Evolutionary conservation across 2,113 vertebrate genomes (phyloP), one percentile per base, ranked within the genome.

Genomic region (Heterotilapia buettikoferi): DNA sequence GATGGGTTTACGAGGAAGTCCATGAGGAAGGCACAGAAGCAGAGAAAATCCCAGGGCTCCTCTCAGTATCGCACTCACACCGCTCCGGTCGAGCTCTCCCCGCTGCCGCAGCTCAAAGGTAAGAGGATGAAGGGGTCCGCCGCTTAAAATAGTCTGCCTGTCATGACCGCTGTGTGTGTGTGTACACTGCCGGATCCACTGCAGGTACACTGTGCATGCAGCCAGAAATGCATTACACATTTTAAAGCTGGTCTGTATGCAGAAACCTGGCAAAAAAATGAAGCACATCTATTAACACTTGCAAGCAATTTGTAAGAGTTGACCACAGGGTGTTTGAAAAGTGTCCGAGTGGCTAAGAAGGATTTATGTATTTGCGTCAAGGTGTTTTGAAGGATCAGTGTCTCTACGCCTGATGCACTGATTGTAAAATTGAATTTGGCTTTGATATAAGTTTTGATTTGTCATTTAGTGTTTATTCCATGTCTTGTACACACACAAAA

Each of bases 1-100:
- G 98, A 99, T 90, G 99, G 99, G 63, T 99, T 99, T 94, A 99
- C 98, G 82, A 97, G 98, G 95, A 98, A 98, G 96, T 99, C 99
- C 45, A 96, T 99, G 97, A 97, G 98, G 95, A 99, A 98, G 96
- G 99, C 98, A 86, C 98, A 98, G 96, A 96, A 97, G 89, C 98
- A 98, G 97, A 97, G 97, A 92, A 97, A 97, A 91, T 98, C 98
- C 52, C 98, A 99, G 89, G 97, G 98, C 91, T 99, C 99, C 38
- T 99, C 99, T 82, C 98, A 99, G 96, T 99, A 98, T 95, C 97
- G 98, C 84, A 97, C 96, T 43, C 97, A 98, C 93, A 95, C 97
- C 93, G 94, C 94, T 88, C 96, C 95, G 24, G 96, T 96, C 18
- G 98, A 99, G 97, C 98, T 99, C 33, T 97, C 97, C 13, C 96